Evolutionary conservation across 1,140 invertebrate species (phyloP).

Genomic region (Stegodyphus dumicola): DNA sequence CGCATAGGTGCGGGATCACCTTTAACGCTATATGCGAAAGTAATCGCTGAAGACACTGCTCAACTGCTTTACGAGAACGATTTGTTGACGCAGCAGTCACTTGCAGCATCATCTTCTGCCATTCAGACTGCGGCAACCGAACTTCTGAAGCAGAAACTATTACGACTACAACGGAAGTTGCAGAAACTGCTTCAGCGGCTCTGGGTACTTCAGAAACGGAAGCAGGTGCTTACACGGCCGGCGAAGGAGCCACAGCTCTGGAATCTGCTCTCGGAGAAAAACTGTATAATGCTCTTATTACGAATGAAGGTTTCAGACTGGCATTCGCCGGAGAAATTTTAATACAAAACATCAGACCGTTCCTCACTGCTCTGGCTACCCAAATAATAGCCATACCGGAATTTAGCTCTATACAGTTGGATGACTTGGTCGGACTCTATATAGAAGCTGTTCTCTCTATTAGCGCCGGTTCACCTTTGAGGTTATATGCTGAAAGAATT

Average conservation of each 20-base stretch:
- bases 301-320: not conserved
- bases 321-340: not conserved
- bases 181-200: not conserved
- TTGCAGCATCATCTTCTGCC: not conserved
- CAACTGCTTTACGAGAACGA: not conserved
- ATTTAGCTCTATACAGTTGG: not conserved
- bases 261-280: not conserved
- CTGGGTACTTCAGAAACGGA: not conserved
- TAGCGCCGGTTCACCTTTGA: not conserved
- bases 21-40: not conserved
- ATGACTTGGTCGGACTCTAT: not conserved
- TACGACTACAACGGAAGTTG: not conserved
- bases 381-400: not conserved
- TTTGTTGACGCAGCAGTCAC: not conserved
- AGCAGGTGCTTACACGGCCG: not conserved
- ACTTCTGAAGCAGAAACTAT: not conserved
- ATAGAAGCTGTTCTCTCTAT: not conserved
- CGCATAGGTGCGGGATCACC: not conserved
- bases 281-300: not conserved
- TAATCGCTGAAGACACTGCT: not conserved
- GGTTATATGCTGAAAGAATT: not conserved
- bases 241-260: not conserved
- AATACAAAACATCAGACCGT: not conserved
- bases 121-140: not conserved
- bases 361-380: not conserved